phyloP scores from a whole-genome alignment of 92 coral and sea anemone species.

The Plumapathes pennacea region DNA sequence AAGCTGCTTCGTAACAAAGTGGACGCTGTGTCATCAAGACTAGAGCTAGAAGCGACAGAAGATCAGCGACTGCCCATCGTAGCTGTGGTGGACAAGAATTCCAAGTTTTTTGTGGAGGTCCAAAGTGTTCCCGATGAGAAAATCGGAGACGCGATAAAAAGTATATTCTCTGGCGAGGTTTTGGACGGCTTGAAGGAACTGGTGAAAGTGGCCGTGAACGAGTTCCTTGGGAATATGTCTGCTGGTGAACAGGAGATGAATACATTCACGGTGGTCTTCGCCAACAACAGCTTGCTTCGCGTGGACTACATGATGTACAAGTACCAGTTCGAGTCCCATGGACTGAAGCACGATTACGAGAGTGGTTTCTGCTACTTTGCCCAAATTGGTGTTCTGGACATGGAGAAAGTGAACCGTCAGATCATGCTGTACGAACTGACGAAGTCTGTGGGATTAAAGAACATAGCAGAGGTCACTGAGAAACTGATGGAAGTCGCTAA shows the following conservation, averaged over 20 bases:
- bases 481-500: constrained; percentile 8
- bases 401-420: constrained; percentile 31
- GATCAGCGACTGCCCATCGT: constrained; percentile 36
- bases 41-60: constrained; percentile 35
- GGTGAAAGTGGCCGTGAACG: constrained; percentile 3
- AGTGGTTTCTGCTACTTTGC: constrained; percentile 26
- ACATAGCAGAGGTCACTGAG: constrained; percentile 12
- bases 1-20: too few species aligned
- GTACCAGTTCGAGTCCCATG: constrained; percentile 17
- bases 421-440: constrained; percentile 33
- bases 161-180: constrained; percentile 16
- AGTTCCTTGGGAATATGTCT: constrained; percentile 33
- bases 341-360: constrained; percentile 8
- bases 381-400: constrained; percentile 39
- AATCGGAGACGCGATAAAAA: neutral
- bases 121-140: constrained; percentile 8
- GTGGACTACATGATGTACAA: constrained; percentile 44
- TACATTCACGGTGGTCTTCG: constrained; percentile 29
- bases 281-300: constrained; percentile 36
- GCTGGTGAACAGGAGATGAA: constrained; percentile 29
- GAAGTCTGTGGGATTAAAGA: constrained; percentile 16
- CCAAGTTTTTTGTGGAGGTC: constrained; percentile 22
- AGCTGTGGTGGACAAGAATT: constrained; percentile 31
- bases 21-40: too few species aligned
- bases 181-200: constrained; percentile 15